Percentiles rank a stretch among this genome's conserved stretches.
Evolutionary conservation across 2,797 vertebrate species (phyloP).

Genomic region (Lateolabrax maculatus): DNA sequence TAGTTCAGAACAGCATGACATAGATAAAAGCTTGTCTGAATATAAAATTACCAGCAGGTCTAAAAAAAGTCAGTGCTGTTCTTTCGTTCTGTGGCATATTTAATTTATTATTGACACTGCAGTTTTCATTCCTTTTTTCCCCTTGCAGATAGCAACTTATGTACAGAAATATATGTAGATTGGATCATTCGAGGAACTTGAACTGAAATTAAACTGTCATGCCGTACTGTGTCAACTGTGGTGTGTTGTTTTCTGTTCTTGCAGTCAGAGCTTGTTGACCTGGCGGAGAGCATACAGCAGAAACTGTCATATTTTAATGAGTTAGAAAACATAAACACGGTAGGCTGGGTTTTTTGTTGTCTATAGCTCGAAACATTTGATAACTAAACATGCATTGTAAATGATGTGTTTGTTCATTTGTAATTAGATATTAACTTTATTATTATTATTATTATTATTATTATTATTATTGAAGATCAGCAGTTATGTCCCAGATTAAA

Average conservation of each 20-base stretch:
- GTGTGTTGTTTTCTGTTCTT: constrained; percentile 60
- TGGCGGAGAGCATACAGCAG: constrained; percentile 97
- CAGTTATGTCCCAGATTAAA: not conserved
- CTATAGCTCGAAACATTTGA: not conserved
- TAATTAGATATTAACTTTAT: not conserved
- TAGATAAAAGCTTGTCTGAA: constrained; percentile 20
- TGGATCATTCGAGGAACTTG: not conserved
- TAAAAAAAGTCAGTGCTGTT: not conserved
- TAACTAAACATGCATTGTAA: not conserved
- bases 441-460: not conserved
- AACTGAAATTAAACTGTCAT: constrained; percentile 29
- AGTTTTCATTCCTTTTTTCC: not conserved
- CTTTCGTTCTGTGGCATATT: constrained; percentile 14
- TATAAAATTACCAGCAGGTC: constrained; percentile 6
- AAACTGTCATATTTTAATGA: constrained; percentile 99
- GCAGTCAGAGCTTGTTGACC: constrained; percentile 94
- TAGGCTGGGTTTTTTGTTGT: constrained; percentile 72
- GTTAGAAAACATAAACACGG: constrained; percentile 96
- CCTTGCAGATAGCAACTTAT: not conserved
- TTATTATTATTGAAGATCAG: not conserved
- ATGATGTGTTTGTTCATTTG: not conserved
- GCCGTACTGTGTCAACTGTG: not conserved
- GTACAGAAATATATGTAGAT: constrained; percentile 24
- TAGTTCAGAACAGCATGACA: constrained; percentile 14
- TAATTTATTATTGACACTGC: constrained; percentile 12